Evolutionary conservation across 2,797 vertebrate species (phyloP).

Genomic region (Lacerta viridis): DNA sequence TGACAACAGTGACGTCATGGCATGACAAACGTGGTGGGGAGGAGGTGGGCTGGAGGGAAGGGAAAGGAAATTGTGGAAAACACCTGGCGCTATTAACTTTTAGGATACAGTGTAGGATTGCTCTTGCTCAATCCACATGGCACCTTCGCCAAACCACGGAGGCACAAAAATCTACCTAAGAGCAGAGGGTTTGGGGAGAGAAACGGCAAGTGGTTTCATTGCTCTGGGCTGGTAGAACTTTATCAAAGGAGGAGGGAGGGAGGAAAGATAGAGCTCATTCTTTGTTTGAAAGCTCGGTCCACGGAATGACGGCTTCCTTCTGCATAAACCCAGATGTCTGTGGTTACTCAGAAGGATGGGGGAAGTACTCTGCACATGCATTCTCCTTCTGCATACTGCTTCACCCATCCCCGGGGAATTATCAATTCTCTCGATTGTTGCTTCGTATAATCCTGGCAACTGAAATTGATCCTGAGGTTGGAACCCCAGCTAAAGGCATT

Average conservation of each 20-base stretch:
- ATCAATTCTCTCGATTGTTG: neutral
- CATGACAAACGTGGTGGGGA: conserved; percentile 32
- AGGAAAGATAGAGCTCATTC: neutral
- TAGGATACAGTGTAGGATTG: neutral
- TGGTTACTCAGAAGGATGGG: neutral
- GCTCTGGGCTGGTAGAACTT: neutral
- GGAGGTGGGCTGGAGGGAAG: neutral
- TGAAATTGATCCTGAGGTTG: neutral
- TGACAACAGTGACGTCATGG: conserved; percentile 75
- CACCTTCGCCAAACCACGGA: neutral
- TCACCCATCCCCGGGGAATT: neutral
- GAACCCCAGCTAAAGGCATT: neutral
- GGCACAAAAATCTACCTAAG: neutral
- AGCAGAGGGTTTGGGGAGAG: neutral
- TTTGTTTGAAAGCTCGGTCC: neutral
- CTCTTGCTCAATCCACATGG: neutral
- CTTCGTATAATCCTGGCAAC: neutral
- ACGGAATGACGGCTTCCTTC: neutral
- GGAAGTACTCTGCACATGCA: neutral
- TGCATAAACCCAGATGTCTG: neutral
- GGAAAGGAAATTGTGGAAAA: neutral
- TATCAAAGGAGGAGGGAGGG: neutral
- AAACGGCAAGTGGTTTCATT: neutral
- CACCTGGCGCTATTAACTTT: neutral
- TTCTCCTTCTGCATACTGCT: neutral